Evolutionary conservation across 1,140 invertebrate species (phyloP).

Genomic region (Lerema accius): DNA sequence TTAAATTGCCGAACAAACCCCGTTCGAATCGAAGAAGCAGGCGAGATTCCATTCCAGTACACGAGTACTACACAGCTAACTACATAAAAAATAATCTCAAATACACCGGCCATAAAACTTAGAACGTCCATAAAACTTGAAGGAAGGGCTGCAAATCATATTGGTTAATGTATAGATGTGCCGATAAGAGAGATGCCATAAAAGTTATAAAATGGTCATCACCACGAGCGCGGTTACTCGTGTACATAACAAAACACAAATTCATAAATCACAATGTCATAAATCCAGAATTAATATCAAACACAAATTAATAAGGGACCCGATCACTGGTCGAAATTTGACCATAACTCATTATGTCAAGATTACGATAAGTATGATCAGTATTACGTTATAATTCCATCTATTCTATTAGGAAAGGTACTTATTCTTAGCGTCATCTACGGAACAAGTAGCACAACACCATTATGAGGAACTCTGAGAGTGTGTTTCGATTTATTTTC

Average conservation of each 20-base stretch:
- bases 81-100: background rate
- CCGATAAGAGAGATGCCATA: background rate
- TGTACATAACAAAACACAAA: background rate
- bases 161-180: background rate
- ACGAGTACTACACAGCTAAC: background rate
- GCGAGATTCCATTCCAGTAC: background rate
- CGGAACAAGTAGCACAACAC: too few species aligned
- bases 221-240: background rate
- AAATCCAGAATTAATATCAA: background rate
- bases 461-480: too few species aligned
- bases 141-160: background rate
- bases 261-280: background rate
- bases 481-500: too few species aligned
- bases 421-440: too few species aligned
- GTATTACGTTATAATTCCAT: too few species aligned
- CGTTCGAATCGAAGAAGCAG: constrained; percentile 25
- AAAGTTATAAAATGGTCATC: background rate
- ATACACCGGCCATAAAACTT: background rate
- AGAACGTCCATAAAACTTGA: background rate
- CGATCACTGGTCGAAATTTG: too few species aligned
- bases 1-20: constrained; percentile 64
- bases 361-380: too few species aligned
- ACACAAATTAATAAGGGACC: too few species aligned
- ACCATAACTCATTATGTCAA: too few species aligned
- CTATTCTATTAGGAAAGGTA: too few species aligned